These are phyloP conservation scores for Halcyon smyrnensis DNA, from an alignment of 2,797 vertebrate species.

Conservation along the genomic window DNA sequence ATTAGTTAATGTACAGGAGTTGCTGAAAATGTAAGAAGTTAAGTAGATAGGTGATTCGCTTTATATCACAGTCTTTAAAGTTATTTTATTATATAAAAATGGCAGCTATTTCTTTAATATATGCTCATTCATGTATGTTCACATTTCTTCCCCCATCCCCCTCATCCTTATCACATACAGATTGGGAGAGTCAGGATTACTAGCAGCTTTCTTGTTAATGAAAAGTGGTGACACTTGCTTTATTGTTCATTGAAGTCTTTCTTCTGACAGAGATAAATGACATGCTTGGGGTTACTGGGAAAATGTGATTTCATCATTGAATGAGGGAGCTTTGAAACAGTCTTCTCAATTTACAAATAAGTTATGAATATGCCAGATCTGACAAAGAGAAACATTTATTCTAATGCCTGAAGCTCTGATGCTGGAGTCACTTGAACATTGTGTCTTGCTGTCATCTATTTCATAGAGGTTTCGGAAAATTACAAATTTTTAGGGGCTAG, in stretches of 20 bases:
- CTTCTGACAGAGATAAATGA: slow-evolving; percentile 80
- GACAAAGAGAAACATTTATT: slow-evolving; percentile 41
- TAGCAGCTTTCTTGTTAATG: slow-evolving; percentile 71
- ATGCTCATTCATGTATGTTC: background rate
- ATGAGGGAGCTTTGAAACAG: slow-evolving; percentile 64
- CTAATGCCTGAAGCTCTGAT: background rate
- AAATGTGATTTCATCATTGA: slow-evolving; percentile 75
- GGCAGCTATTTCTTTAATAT: background rate
- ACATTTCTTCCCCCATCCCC: background rate
- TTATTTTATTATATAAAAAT: background rate
- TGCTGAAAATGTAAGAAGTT: slow-evolving; percentile 1
- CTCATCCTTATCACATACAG: background rate
- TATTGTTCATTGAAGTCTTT: slow-evolving; percentile 71
- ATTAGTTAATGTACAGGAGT: background rate
- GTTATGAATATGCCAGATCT: slow-evolving; percentile 39
- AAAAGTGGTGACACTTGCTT: slow-evolving; percentile 74
- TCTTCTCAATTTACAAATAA: slow-evolving; percentile 59
- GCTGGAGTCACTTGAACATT: background rate
- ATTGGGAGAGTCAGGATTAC: slow-evolving; percentile 41
- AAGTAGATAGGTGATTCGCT: background rate
- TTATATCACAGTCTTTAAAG: background rate
- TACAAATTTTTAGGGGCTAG: background rate
- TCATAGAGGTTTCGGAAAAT: background rate
- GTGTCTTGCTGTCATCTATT: background rate
- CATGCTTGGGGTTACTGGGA: slow-evolving; percentile 73